These are phyloP conservation scores for Menidia menidia DNA, from an alignment of 2,797 vertebrate genomes.

Conservation along the genomic window DNA sequence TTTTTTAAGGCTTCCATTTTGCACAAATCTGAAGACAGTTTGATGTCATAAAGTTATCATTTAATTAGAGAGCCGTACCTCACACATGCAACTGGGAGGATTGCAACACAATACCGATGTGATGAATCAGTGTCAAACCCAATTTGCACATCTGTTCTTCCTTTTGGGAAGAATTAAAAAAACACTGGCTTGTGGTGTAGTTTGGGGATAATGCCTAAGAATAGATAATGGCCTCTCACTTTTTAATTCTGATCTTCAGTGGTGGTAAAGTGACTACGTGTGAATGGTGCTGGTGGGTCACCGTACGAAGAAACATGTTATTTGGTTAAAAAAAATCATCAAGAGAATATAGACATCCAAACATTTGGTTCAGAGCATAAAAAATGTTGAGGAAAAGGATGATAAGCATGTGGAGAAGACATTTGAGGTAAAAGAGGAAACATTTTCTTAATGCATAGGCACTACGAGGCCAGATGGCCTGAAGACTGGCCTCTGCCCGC, in stretches of 20 bases:
- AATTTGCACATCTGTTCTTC: conserved; percentile 13
- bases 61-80: not conserved
- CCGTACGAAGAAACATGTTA: not conserved
- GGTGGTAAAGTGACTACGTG: not conserved
- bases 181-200: conserved; percentile 2
- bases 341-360: not conserved
- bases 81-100: conserved; percentile 2
- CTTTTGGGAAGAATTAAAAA: not conserved
- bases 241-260: not conserved
- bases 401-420: conserved; percentile 11
- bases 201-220: not conserved
- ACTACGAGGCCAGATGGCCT: conserved; percentile 42
- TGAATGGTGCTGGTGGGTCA: no score
- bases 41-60: not conserved
- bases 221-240: not conserved
- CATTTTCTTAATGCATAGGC: conserved; percentile 11
- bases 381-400: not conserved
- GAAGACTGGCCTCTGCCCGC: conserved; percentile 49
- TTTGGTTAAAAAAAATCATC: not conserved
- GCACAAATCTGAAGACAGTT: not conserved
- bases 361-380: not conserved
- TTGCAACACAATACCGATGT: conserved; percentile 9
- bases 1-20: not conserved
- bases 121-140: conserved; percentile 25
- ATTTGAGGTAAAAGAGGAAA: conserved; percentile 12